These are phyloP conservation scores for Sprattus sprattus DNA, from an alignment of 2,113 vertebrate species.

Conservation along the genomic window DNA sequence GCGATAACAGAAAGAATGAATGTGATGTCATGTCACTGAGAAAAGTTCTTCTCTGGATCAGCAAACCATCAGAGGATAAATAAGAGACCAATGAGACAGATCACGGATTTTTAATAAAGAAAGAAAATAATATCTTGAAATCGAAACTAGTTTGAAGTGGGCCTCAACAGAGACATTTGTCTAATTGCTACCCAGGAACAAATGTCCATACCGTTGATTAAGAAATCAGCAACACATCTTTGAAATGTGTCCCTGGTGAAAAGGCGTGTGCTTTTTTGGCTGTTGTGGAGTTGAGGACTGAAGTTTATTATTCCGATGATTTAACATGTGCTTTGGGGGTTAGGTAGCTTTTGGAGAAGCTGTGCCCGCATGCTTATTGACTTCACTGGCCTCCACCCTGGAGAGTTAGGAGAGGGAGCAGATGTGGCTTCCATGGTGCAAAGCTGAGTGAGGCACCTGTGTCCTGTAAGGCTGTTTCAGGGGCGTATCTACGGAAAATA, in stretches of 20 bases:
- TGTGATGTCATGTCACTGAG: neutral
- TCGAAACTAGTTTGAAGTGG: neutral
- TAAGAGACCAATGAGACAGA: neutral
- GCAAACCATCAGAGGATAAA: neutral
- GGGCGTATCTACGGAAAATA: no score
- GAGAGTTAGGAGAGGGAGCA: constrained; percentile 30
- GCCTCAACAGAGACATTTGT: neutral
- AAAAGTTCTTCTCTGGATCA: neutral
- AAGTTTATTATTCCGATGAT: constrained; percentile 12
- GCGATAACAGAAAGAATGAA: neutral
- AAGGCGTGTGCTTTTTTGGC: neutral
- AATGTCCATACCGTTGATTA: neutral
- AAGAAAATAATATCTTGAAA: neutral
- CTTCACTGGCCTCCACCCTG: constrained; percentile 28
- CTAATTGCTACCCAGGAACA: neutral
- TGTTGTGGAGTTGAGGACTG: neutral
- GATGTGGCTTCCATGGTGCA: constrained; percentile 33
- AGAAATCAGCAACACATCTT: neutral
- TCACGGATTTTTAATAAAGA: neutral
- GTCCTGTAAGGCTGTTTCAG: constrained; percentile 1
- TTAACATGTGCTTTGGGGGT: constrained; percentile 3
- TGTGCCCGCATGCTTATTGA: constrained; percentile 31
- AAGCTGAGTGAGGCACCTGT: constrained; percentile 31
- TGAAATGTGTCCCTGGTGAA: neutral
- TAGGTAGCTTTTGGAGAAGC: constrained; percentile 9